Evolutionary conservation across 2,797 vertebrate species (phyloP).

Genomic region (Xenopus petersii): DNA sequence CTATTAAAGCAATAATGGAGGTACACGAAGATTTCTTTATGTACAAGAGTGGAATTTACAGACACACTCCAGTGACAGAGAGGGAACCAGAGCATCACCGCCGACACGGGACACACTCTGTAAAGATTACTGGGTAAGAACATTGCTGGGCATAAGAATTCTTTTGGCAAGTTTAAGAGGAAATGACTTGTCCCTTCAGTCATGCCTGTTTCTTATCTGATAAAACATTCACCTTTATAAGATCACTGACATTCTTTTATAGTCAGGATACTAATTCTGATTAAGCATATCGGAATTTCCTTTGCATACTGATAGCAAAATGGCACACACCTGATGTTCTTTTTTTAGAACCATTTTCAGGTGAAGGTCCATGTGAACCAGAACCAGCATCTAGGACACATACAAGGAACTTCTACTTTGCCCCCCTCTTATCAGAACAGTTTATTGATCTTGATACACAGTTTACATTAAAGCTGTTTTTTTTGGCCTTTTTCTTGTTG

Average conservation of each 20-base stretch:
- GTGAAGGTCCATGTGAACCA: neutral
- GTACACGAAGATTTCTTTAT: slow-evolving; percentile 96
- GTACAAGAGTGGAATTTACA: slow-evolving; percentile 88
- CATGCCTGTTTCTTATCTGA: neutral
- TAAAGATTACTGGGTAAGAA: slow-evolving; percentile 90
- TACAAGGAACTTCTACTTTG: no score
- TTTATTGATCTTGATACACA: no score
- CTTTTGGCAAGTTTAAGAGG: neutral
- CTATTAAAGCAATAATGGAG: slow-evolving; percentile 86
- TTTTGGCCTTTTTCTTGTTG: neutral
- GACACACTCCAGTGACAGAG: slow-evolving; percentile 79
- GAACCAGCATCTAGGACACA: no score
- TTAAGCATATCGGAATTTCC: neutral
- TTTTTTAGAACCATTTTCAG: neutral
- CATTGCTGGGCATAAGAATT: no score
- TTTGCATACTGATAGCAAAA: neutral
- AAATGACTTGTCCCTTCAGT: neutral
- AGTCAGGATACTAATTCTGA: neutral
- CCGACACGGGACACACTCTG: slow-evolving; percentile 87
- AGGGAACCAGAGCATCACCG: slow-evolving; percentile 74
- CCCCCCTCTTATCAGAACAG: no score
- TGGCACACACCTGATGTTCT: neutral
- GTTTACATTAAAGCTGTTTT: no score
- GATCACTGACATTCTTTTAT: neutral
- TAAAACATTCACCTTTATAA: no score